phyloP scores from a whole-genome alignment of 1,140 invertebrate species.

The Listronotus oregonensis region DNA sequence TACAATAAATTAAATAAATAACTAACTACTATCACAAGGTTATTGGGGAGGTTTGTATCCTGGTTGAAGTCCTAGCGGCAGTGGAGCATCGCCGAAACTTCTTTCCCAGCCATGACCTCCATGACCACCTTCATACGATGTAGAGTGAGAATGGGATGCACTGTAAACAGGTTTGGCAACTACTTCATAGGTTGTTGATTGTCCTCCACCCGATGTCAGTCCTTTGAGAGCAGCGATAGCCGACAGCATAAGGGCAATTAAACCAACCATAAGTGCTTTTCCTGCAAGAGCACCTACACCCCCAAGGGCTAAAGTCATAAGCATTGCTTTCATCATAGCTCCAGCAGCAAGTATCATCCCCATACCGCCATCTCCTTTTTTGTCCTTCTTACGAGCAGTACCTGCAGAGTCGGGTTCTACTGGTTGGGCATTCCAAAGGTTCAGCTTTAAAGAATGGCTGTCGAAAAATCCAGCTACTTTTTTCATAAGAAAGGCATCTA shows the following conservation, averaged over 20 bases:
- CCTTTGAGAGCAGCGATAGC: constrained; percentile 78
- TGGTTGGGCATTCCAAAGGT: constrained; percentile 61
- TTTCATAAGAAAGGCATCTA: constrained; percentile 74
- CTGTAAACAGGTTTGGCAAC: constrained; percentile 79
- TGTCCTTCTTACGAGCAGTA: constrained; percentile 52
- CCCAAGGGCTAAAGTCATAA: constrained; percentile 76
- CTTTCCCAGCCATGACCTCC: constrained; percentile 65
- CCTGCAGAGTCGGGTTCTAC: constrained; percentile 41
- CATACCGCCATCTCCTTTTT: constrained; percentile 63
- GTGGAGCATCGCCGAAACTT: constrained; percentile 49
- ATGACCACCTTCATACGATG: constrained; percentile 67
- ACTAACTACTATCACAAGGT: constrained; percentile 4
- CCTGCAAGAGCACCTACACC: constrained; percentile 76
- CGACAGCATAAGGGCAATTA: constrained; percentile 78
- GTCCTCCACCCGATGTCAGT: constrained; percentile 66
- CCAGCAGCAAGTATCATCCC: constrained; percentile 64
- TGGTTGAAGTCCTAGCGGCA: constrained; percentile 54
- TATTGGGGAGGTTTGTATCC: constrained; percentile 46
- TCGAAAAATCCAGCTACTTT: constrained; percentile 73
- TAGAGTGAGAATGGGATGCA: constrained; percentile 72
- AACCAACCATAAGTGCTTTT: constrained; percentile 82
- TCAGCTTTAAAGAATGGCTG: constrained; percentile 73
- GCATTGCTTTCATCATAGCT: constrained; percentile 73
- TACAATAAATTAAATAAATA: constrained; percentile 29
- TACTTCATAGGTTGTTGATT: constrained; percentile 83